A percentile compares a stretch with the other conserved stretches of the same genome.
These are phyloP conservation scores for Bombus consobrinus DNA, from an alignment of 1,140 invertebrate genomes.

Conservation along the genomic window DNA sequence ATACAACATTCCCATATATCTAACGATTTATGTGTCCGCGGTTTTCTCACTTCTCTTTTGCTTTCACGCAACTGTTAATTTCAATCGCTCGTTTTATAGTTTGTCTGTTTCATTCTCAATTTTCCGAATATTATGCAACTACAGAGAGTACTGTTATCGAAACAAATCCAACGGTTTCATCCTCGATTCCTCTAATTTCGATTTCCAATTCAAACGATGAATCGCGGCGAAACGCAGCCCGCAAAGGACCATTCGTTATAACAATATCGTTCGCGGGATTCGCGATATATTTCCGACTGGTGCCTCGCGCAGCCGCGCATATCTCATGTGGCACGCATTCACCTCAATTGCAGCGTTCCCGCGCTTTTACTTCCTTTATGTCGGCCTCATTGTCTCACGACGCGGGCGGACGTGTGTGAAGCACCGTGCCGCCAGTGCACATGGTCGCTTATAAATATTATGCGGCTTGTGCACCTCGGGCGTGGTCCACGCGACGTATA, in stretches of 20 bases:
- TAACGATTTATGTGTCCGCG: neutral
- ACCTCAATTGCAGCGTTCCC: constrained; percentile 62
- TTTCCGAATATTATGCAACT: neutral
- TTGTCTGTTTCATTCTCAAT: neutral
- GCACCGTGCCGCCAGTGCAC: neutral
- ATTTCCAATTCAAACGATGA: constrained; percentile 1
- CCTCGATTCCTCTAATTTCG: neutral
- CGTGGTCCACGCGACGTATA: constrained; percentile 69
- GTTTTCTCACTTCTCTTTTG: neutral
- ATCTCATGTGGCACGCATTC: constrained; percentile 58
- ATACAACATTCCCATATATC: neutral
- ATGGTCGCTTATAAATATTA: constrained; percentile 73
- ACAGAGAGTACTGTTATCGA: neutral
- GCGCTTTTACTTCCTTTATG: constrained; percentile 64
- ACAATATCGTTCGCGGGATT: constrained; percentile 16
- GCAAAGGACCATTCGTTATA: constrained; percentile 7
- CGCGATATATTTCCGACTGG: constrained; percentile 29
- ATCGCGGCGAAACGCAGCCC: neutral
- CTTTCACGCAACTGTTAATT: neutral
- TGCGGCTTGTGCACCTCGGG: constrained; percentile 54
- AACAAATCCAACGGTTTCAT: neutral
- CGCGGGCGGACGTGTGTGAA: neutral
- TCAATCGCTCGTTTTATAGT: neutral
- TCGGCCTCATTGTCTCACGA: constrained; percentile 61
- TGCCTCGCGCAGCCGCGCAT: constrained; percentile 41